Conservation (phyloP, 2,113 vertebrate genomes). For the Murina feae region DNA sequence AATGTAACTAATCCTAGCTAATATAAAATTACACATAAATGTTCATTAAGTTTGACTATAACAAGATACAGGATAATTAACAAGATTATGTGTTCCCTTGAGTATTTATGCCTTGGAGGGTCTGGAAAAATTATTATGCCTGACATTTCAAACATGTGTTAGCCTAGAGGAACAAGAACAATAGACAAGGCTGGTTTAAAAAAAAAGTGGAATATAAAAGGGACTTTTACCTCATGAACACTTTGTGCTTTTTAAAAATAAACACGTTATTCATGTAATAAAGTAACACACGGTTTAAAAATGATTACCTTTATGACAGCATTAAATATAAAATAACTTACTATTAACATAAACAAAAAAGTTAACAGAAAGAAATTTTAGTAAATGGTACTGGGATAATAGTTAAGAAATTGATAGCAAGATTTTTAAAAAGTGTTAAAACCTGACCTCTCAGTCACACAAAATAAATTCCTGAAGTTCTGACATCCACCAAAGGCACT, state of each 20-base stretch:
- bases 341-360: constrained; percentile 27
- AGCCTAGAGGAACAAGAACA: too few species aligned
- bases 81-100: too few species aligned
- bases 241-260: not conserved
- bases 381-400: not conserved
- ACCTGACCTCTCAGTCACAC: not conserved
- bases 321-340: constrained; percentile 33
- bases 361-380: not conserved
- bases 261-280: constrained; percentile 19
- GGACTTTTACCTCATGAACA: not conserved
- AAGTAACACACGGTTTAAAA: not conserved
- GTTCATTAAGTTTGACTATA: not conserved
- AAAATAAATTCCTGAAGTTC: not conserved
- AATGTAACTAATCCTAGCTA: not conserved
- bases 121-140: too few species aligned
- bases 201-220: not conserved
- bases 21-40: not conserved
- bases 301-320: not conserved
- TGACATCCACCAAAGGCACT: not conserved
- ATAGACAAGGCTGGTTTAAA: too few species aligned
- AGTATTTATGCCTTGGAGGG: too few species aligned
- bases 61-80: too few species aligned
- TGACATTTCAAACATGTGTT: too few species aligned
- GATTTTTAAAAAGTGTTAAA: not conserved
- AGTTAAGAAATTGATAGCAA: not conserved